A percentile compares a stretch with the other conserved stretches of the same genome.
Conservation (phyloP, 1,140 invertebrate species). For the Pseudomyrmex dendroicus region DNA sequence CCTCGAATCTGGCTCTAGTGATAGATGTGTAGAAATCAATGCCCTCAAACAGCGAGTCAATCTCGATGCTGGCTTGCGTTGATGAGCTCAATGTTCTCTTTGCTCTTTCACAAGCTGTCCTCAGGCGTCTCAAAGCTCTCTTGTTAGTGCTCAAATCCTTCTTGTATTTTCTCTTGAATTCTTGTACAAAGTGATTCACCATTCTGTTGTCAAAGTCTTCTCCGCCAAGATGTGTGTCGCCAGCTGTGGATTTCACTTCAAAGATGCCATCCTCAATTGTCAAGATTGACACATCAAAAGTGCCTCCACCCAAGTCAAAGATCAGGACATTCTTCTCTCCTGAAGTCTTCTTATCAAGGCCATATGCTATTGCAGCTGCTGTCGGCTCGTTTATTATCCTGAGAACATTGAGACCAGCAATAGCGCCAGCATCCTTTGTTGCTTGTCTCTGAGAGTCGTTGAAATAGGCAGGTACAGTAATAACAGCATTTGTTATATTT, state of each 20-base stretch:
- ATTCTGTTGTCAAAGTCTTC: conserved; percentile 92
- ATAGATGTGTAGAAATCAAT: conserved; percentile 91
- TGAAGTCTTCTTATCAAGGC: conserved; percentile 87
- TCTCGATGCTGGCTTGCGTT: conserved; percentile 90
- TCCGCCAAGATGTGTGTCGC: conserved; percentile 92
- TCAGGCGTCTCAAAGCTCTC: conserved; percentile 89
- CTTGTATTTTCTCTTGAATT: conserved; percentile 90
- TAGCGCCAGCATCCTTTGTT: conserved; percentile 89
- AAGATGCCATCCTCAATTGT: conserved; percentile 90
- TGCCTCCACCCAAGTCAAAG: conserved; percentile 87
- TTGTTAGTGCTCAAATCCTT: conserved; percentile 88
- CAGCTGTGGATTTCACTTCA: conserved; percentile 90
- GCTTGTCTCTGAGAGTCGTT: conserved; percentile 95
- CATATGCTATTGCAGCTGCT: conserved; percentile 89
- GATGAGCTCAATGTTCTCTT: conserved; percentile 92
- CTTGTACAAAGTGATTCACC: conserved; percentile 89
- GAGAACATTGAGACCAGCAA: conserved; percentile 89
- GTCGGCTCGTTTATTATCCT: conserved; percentile 93
- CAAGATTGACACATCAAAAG: conserved; percentile 88
- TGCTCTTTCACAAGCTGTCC: conserved; percentile 92
- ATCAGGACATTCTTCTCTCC: conserved; percentile 83
- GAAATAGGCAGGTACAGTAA: conserved; percentile 86
- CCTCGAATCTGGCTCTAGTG: conserved; percentile 90
- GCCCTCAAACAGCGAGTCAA: conserved; percentile 92
- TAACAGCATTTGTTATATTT: conserved; percentile 81